Conservation (phyloP, 2,113 vertebrate species). For the Rhabdomys dilectus region DNA sequence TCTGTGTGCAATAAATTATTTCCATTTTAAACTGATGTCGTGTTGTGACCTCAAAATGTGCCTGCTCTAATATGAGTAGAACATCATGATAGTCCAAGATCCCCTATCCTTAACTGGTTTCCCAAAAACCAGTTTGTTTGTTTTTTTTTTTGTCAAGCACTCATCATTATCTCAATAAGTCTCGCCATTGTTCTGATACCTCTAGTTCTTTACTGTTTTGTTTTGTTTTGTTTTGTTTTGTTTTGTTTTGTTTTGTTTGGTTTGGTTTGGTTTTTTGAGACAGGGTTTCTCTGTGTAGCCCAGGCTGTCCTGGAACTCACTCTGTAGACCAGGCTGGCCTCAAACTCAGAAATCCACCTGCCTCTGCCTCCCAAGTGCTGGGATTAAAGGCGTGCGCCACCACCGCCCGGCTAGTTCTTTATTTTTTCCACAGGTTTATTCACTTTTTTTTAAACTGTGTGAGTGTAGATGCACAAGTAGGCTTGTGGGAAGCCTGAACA, state of each 20-base stretch:
- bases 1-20: neutral
- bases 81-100: too few species aligned
- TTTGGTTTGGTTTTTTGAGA: too few species aligned
- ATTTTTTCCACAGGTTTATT: neutral
- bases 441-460: neutral
- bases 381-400: too few species aligned
- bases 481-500: neutral
- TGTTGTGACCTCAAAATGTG: neutral
- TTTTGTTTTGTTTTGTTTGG: too few species aligned
- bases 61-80: neutral
- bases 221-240: too few species aligned
- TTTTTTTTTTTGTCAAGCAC: neutral
- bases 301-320: too few species aligned
- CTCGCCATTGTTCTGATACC: neutral
- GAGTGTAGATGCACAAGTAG: neutral
- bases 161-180: neutral
- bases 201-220: neutral
- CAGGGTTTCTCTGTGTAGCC: too few species aligned
- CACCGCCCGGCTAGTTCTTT: neutral
- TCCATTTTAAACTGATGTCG: neutral
- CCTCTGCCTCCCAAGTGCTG: too few species aligned
- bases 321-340: too few species aligned
- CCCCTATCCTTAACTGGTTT: neutral
- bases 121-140: too few species aligned
- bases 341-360: too few species aligned